Evolutionary conservation across 2,797 vertebrate species (phyloP), one percentile per base, ranked within the genome.

Genomic region (Pipistrellus pipistrellus): DNA sequence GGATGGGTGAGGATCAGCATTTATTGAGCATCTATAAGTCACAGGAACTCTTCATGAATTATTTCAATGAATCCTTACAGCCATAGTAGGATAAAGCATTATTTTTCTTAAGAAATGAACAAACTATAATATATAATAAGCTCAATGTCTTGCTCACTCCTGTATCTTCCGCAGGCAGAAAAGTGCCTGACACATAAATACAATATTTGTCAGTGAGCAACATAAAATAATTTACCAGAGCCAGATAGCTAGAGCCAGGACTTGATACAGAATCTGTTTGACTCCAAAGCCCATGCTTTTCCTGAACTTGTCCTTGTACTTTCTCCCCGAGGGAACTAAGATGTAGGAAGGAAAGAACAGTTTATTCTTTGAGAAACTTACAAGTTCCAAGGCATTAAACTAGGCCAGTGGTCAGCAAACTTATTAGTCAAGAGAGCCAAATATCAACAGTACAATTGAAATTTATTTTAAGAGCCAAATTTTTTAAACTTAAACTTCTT

Each of bases 261-360:
- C 72, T 77, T 84, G 38, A 92, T 84, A 78, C 82, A 64, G 77
- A 83, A 76, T 90, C 8, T 53, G 30, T 55, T 21, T 88, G 48
- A 44, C 6, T 41, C 38, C 68, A 59, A 89, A n/a, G 9, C 21
- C 18, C 12, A 38, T 55, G n/a, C 0, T 80, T 75, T 62, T 72
- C 51, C 71, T 71, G 23, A 87, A 14, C 30, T 15, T 8, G 14
- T 66, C 30, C 46, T 91, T 59, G 1, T 59, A 20, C 32, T 76
- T 84, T 59, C 23, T 89, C 44, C 20, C 8, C 0, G 11, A 30
- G 38, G 35, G 1, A 30, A 46, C 27, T 17, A 78, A 27, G 13
- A 81, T 30, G 4, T 35, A 77, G n/a, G 64, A 88, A 48, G 32
- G 41, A 93, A 95, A 32, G 64, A 80, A 90, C 77, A 48, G 13